Conservation (phyloP, 2,888 invertebrate genomes). For the Argyra leucocephala region DNA sequence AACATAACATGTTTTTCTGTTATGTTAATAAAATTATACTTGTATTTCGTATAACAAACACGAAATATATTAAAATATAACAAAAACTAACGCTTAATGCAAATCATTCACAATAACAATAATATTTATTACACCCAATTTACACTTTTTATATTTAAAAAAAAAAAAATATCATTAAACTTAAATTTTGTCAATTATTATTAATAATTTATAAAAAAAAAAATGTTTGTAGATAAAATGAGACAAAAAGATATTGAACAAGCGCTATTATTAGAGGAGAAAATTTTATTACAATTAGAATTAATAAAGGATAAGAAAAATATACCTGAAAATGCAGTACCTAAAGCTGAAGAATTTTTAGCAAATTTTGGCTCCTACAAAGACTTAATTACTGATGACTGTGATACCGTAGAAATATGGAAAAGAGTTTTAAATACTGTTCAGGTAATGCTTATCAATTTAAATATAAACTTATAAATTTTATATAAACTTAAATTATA, state of each 20-base stretch:
- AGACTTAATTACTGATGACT: slow-evolving; percentile 64
- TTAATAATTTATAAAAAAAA: too few species aligned
- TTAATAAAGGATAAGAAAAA: slow-evolving; percentile 53
- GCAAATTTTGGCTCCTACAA: slow-evolving; percentile 50
- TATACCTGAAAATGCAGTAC: slow-evolving; percentile 45
- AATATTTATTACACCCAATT: too few species aligned
- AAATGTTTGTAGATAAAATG: slow-evolving; percentile 69
- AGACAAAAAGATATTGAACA: slow-evolving; percentile 82
- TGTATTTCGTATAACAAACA: too few species aligned
- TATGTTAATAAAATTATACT: too few species aligned
- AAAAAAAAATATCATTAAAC: too few species aligned
- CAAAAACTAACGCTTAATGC: too few species aligned
- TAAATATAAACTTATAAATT: too few species aligned
- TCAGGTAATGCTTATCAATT: slow-evolving; percentile 27
- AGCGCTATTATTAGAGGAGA: slow-evolving; percentile 76
- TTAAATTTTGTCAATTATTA: too few species aligned
- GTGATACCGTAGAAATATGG: slow-evolving; percentile 70
- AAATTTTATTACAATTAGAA: slow-evolving; percentile 73
- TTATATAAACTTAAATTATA: not conserved
- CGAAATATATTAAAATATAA: too few species aligned
- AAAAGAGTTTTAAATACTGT: slow-evolving; percentile 57
- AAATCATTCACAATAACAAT: too few species aligned
- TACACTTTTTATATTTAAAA: too few species aligned
- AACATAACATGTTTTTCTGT: too few species aligned
- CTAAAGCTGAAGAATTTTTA: slow-evolving; percentile 40